Base-by-base conservation (phyloP, 1,140 invertebrate species). In the Microvelia longipes region DNA sequence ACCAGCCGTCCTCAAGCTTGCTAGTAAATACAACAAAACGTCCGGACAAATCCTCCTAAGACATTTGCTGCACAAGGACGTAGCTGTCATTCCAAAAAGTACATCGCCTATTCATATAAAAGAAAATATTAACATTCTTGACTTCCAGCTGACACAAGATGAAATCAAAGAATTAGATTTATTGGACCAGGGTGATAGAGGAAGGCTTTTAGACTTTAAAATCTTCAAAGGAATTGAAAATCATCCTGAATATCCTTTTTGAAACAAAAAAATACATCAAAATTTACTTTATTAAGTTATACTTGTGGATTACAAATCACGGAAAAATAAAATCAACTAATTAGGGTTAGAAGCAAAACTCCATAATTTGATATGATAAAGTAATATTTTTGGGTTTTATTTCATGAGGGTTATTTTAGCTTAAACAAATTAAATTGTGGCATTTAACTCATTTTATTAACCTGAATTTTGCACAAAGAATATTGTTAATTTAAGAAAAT, bases 31-130 rank as follows among this genome's bases (percentile, higher is more conserved):
- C 75, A 79, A 81, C 2, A 91, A 88, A 78, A 86, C 86, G 0
- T 79, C 88, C 2, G 91, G 89, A 0, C 91, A 94, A 81, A 80
- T 96, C 62, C 80, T 94, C 60, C 77, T 95, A 0, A 83, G 88
- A 64, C 90, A 89, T 77, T 82, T 89, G 63, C 76, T 92, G 0
- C 86, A 92, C 77, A 82, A 85, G 69, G 87, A 85, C 13, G 80
- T 92, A 13, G 80, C 85, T 35, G 88, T 89, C n/a, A 92, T 95
- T 76, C 92, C 92, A 63, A 95, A 94, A 80, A 86, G 85, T 72
- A 80, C 78, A 2, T 85, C 80, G 74, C 72, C 79, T 1, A 68
- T 79, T 30, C 78, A 86, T 72, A 81, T 89, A 27, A 76, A 78
- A 61, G 78, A 85, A 70, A 90, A 90, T 76, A 81, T 82, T 67